A percentile compares a stretch with the other conserved stretches of the same genome.
phyloP scores from a whole-genome alignment of 2,113 vertebrate species.

The Ciconia maguari region DNA sequence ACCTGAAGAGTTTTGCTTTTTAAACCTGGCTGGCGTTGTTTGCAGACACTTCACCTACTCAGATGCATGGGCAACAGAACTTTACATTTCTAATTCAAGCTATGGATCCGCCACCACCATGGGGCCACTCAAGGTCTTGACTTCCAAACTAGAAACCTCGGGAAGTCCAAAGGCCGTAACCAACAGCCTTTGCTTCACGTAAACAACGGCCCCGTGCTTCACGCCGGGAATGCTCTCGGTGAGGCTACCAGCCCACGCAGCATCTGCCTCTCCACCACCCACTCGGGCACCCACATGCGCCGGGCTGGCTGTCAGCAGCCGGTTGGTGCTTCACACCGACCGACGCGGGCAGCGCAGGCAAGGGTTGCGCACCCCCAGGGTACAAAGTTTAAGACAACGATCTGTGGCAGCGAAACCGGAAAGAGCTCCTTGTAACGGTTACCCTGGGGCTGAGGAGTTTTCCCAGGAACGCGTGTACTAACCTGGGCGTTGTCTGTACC shows the following conservation, averaged over 20 bases:
- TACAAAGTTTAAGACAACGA: neutral
- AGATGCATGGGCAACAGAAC: fast-evolving
- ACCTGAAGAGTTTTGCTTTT: neutral
- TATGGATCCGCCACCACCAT: fast-evolving
- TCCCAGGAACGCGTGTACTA: neutral
- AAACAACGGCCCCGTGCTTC: fast-evolving
- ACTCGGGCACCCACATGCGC: fast-evolving
- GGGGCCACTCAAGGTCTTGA: fast-evolving
- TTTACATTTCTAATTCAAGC: too few relatives aligned
- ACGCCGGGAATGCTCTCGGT: fast-evolving
- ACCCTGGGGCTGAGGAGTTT: neutral
- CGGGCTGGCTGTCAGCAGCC: neutral
- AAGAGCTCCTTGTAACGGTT: neutral
- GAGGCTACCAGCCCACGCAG: fast-evolving
- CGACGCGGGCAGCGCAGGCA: fast-evolving
- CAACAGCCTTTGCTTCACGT: neutral
- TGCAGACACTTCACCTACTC: neutral
- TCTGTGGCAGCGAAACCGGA: neutral
- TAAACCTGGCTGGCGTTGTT: neutral
- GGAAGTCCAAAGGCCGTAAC: neutral
- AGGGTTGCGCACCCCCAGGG: neutral
- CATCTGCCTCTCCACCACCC: neutral
- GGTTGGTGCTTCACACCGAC: too few relatives aligned
- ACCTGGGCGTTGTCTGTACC: slow-evolving; percentile 94
- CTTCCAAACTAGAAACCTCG: neutral